Conservation (phyloP, 2,797 vertebrate species). For the Podargus strigoides region DNA sequence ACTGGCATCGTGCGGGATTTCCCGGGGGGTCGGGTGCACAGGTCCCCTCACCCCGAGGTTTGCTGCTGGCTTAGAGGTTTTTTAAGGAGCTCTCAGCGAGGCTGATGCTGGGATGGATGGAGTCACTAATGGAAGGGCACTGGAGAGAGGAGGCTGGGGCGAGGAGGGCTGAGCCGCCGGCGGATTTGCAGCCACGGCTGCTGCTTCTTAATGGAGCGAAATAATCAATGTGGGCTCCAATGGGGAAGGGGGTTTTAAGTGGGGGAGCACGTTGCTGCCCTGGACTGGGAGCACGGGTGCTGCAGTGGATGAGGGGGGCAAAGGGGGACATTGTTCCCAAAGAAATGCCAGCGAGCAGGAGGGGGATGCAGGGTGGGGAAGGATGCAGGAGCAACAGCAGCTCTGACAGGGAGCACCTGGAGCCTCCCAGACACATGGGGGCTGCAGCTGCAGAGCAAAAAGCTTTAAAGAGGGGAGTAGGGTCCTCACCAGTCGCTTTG, state of each 20-base stretch:
- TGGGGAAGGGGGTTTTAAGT: neutral
- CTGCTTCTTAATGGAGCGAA: neutral
- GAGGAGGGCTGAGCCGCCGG: neutral
- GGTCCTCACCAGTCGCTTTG: too few relatives aligned
- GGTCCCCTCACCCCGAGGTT: neutral
- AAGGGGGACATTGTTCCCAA: fast-evolving
- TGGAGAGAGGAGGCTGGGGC: neutral
- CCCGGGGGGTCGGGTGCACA: fast-evolving
- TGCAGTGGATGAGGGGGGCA: neutral
- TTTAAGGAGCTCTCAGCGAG: neutral
- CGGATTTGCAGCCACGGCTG: neutral
- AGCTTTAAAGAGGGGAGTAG: neutral
- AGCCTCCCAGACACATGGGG: fast-evolving
- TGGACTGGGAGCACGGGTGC: fast-evolving
- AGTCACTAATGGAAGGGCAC: neutral
- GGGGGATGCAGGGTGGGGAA: neutral
- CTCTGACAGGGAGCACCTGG: neutral
- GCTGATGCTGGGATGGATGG: neutral
- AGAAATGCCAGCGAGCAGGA: neutral
- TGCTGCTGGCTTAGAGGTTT: neutral
- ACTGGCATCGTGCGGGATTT: neutral
- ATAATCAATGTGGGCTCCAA: neutral
- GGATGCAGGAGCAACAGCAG: too few relatives aligned
- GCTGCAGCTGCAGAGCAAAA: fast-evolving
- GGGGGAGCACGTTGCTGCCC: fast-evolving